Conservation (phyloP, 2,797 vertebrate genomes). For the Lindbergichthys nudifrons region DNA sequence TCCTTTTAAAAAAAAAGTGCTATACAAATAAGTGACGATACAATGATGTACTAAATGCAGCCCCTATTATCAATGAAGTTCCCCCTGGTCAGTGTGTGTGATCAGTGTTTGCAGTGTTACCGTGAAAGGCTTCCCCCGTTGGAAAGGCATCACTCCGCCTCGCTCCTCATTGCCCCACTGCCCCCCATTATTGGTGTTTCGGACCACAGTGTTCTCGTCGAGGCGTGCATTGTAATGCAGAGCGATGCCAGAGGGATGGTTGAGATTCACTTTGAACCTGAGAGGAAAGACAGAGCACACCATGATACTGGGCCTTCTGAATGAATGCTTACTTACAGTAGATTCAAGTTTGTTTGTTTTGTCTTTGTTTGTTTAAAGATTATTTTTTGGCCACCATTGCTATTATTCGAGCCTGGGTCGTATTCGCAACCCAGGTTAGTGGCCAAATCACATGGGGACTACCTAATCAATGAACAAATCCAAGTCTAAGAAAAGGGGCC, state of each 20-base stretch:
- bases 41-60: not conserved
- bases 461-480: too few relatives aligned
- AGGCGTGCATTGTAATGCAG: constrained; percentile 85
- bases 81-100: not conserved
- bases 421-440: too few relatives aligned
- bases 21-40: not conserved
- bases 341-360: not conserved
- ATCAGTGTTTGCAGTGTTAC: constrained; percentile 51
- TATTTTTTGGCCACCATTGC: too few relatives aligned
- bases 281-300: constrained; percentile 15
- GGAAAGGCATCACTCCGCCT: constrained; percentile 76
- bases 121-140: constrained; percentile 73
- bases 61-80: not conserved
- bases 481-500: too few relatives aligned
- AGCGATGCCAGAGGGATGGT: constrained; percentile 65
- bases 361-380: not conserved
- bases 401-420: too few relatives aligned
- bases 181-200: constrained; percentile 68
- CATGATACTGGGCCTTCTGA: not conserved
- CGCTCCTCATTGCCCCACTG: constrained; percentile 80
- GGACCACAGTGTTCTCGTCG: constrained; percentile 75
- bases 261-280: constrained; percentile 81
- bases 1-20: too few relatives aligned
- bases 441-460: too few relatives aligned
- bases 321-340: not conserved